Percentiles rank a stretch among this genome's conserved stretches.
phyloP scores from a whole-genome alignment of 2,797 vertebrate species.

The Xenops minutus region DNA sequence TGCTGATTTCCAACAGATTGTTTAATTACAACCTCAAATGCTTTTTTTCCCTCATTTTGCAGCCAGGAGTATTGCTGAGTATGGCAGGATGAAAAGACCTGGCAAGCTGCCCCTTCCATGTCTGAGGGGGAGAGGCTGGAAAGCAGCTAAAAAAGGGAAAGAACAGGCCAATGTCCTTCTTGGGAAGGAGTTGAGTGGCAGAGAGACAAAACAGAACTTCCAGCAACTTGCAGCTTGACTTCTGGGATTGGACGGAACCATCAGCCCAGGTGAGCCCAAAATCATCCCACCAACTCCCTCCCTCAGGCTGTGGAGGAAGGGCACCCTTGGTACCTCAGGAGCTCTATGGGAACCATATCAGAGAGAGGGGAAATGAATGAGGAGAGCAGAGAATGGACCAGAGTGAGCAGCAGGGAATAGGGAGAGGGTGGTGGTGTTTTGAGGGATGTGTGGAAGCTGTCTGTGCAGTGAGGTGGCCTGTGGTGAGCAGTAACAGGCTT shows the following conservation, averaged over 20 bases:
- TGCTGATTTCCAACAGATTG: not conserved
- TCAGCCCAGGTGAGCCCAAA: not conserved
- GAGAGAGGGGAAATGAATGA: not conserved
- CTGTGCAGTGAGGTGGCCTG: accelerated
- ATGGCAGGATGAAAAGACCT: not conserved
- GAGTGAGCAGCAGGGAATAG: accelerated
- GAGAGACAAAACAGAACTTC: not conserved
- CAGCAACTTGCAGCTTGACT: not conserved
- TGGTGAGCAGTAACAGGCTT: not conserved
- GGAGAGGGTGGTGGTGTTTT: not conserved
- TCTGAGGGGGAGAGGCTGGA: too few relatives aligned
- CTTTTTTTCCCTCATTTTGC: not conserved
- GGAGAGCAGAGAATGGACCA: not conserved
- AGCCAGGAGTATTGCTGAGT: not conserved
- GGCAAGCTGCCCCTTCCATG: too few relatives aligned
- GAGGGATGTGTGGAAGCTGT: accelerated
- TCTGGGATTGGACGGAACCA: not conserved
- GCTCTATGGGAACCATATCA: not conserved
- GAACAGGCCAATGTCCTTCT: not conserved
- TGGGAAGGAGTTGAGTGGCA: not conserved
- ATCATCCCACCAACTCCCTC: not conserved
- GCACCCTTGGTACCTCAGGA: not conserved
- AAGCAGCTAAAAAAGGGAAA: too few relatives aligned
- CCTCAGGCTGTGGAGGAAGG: not conserved
- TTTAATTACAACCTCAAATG: not conserved